These are phyloP conservation scores for Trypoxylon attenuatum DNA, from an alignment of 2,888 invertebrate species.

Conservation along the genomic window DNA sequence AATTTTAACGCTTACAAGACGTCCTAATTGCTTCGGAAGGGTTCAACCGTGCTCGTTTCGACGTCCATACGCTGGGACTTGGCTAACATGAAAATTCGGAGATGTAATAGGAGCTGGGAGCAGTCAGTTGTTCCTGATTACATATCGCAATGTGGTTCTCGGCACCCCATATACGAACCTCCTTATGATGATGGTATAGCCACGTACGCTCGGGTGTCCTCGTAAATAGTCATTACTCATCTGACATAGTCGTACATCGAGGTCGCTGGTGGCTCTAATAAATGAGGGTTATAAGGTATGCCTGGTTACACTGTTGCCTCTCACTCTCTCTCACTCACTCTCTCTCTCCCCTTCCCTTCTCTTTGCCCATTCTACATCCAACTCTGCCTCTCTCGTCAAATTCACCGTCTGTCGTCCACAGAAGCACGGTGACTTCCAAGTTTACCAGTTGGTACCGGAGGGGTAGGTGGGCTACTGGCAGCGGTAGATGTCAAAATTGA, in stretches of 20 bases:
- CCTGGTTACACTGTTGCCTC: background rate
- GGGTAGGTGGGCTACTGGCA: background rate
- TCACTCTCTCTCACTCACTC: no score
- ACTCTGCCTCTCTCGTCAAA: background rate
- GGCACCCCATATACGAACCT: background rate
- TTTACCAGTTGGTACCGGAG: background rate
- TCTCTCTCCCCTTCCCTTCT: no score
- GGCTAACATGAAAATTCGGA: constrained; percentile 7
- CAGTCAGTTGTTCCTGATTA: constrained; percentile 3
- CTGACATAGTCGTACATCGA: constrained; percentile 7
- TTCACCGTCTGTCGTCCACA: background rate
- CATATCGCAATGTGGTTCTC: constrained; percentile 10
- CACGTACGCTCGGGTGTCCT: constrained; percentile 4
- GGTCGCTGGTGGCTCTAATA: constrained; percentile 19
- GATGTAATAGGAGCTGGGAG: background rate
- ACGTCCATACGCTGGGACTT: background rate
- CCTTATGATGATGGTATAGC: constrained; percentile 13
- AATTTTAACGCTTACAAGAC: background rate
- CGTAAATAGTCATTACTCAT: constrained; percentile 37
- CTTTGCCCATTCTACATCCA: no score
- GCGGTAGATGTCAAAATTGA: background rate
- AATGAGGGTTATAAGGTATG: constrained; percentile 4
- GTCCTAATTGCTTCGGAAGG: background rate
- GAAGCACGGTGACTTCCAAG: no score
- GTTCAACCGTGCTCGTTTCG: background rate